Base-by-base conservation (phyloP, 2,113 vertebrate species). In the Mus pahari region DNA sequence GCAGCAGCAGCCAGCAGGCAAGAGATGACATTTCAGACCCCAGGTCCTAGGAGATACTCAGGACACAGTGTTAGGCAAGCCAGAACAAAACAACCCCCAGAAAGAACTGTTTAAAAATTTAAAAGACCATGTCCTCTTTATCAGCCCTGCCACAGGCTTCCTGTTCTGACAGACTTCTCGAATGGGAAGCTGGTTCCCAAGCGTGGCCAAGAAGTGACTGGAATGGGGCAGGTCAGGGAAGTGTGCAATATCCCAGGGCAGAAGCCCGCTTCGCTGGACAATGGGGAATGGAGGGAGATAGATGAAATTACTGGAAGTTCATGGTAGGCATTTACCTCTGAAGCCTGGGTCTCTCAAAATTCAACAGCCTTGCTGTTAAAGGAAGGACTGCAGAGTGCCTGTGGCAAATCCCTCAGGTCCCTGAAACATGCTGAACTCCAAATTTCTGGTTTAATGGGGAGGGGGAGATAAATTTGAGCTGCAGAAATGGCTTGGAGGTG, bases 81-180 rank as follows among this genome's bases (percentile, higher is more conserved):
- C 95, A n/a, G 75, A 90, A 96, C 90, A 95, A 94, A 94, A 81
- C 66, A 45, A 11, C 7, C 2, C 64, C 58, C 58, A 83, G 87
- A 75, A 86, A 95, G 83, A 79, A 81, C 62, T 86, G 66, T 88
- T 96, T 90, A 95, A 94, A 96, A 88, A 88, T 97, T 81, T 73
- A 95, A 89, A 96, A 90, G 71, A 86, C 81, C 14, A 3, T 77
- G 42, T 92, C 82, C 60, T 64, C 64, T 93, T 79, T 73, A 95
- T 86, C 90, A 58, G 42, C 79, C 48, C 84, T 2, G 0, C 93
- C 81, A 70, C 93, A 78, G 91, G 87, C 78, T 83, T 7, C 93
- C 64, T 68, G 22, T 93, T 87, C 79, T 3, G 26, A 86, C 87
- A 66, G 55, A 95, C 84, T 92, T 92, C 90, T 62, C 86, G 50